These are phyloP conservation scores for Sprattus sprattus DNA, from an alignment of 2,113 vertebrate species.

Conservation along the genomic window DNA sequence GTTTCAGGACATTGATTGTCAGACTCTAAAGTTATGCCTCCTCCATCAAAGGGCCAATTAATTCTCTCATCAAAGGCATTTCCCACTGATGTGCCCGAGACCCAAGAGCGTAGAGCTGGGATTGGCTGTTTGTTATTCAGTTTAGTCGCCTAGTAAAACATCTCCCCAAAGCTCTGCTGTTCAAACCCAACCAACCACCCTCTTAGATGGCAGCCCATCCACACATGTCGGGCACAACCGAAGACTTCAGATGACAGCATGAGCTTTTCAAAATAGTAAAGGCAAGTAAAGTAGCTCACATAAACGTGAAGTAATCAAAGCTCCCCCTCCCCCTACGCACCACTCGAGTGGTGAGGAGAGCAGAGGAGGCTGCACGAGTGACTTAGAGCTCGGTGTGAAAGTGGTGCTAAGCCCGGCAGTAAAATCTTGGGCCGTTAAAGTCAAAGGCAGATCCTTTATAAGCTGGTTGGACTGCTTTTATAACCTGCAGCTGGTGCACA, in stretches of 20 bases:
- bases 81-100: background rate
- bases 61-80: background rate
- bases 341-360: background rate
- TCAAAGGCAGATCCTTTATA: slow-evolving; percentile 40
- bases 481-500: slow-evolving; percentile 23
- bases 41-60: background rate
- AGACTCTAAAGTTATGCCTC: background rate
- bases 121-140: background rate
- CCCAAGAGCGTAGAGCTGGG: background rate
- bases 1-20: background rate
- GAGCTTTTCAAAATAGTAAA: background rate
- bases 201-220: background rate
- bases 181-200: background rate
- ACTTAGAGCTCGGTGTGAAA: background rate
- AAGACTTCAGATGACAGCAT: background rate
- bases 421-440: slow-evolving; percentile 38
- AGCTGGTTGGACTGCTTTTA: slow-evolving; percentile 44
- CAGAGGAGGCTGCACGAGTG: background rate
- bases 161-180: background rate
- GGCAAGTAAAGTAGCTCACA: background rate
- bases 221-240: background rate
- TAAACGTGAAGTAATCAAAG: background rate
- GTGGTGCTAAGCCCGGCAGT: slow-evolving; percentile 32
- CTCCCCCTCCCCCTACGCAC: background rate
- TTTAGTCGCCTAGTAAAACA: background rate